phyloP scores from a whole-genome alignment of 2,797 vertebrate species.

The Onychomys torridus region DNA sequence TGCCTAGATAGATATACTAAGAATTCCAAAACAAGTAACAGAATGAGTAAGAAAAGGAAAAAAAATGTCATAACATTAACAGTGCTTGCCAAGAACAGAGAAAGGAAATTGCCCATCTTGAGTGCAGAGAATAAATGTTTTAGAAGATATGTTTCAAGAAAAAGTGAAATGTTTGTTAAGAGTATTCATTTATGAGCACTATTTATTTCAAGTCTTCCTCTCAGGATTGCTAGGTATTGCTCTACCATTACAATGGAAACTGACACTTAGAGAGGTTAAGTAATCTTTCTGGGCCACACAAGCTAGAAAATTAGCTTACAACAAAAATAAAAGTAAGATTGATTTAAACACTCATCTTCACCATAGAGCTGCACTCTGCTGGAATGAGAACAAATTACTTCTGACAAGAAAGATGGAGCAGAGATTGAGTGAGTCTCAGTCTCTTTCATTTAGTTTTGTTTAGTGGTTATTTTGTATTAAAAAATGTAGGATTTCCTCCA shows the following conservation, averaged over 20 bases:
- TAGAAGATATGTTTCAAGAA: slow-evolving; percentile 11
- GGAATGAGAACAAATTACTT: background rate
- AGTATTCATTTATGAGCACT: slow-evolving; percentile 18
- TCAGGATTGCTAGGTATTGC: background rate
- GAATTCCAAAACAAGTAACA: slow-evolving; percentile 40
- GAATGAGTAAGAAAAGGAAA: background rate
- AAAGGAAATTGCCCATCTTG: slow-evolving; percentile 16
- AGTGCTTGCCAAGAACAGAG: background rate
- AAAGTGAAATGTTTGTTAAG: slow-evolving; percentile 4
- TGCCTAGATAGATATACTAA: background rate
- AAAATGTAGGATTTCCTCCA: background rate
- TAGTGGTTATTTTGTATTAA: slow-evolving; percentile 17
- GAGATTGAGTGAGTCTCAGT: background rate
- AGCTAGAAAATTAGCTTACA: slow-evolving; percentile 5
- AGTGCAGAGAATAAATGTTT: background rate
- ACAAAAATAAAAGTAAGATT: slow-evolving; percentile 39
- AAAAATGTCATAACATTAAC: slow-evolving; percentile 37
- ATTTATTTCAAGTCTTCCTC: slow-evolving; percentile 34
- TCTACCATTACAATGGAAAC: slow-evolving; percentile 6
- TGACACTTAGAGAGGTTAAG: slow-evolving; percentile 45
- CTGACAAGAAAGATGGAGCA: background rate
- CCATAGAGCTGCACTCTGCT: background rate
- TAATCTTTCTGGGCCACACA: background rate
- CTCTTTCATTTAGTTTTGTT: slow-evolving; percentile 20
- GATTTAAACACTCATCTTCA: background rate